A percentile compares a stretch with the other conserved stretches of the same genome.
phyloP scores from a whole-genome alignment of 2,888 invertebrate species.

The Ornithoptera priamus region DNA sequence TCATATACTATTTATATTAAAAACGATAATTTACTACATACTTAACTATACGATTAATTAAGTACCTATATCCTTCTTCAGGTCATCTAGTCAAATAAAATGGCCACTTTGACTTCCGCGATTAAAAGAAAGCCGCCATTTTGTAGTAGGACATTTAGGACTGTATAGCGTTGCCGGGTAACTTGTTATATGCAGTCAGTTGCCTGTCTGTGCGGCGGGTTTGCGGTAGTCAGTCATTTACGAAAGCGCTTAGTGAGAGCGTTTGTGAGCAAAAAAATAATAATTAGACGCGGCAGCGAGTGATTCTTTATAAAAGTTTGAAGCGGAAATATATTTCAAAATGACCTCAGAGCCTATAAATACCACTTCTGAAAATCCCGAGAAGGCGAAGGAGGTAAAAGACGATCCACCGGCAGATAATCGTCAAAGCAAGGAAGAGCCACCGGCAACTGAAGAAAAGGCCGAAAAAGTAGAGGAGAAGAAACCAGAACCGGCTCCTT shows the following conservation, averaged over 20 bases:
- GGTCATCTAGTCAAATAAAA: background rate
- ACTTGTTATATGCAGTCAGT: slow-evolving; percentile 43
- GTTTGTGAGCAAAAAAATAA: slow-evolving; percentile 37
- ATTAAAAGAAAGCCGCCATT: slow-evolving; percentile 43
- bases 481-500: slow-evolving; percentile 83
- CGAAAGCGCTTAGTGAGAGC: slow-evolving; percentile 39
- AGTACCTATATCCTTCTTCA: background rate
- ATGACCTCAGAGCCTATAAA: slow-evolving; percentile 90
- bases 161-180: slow-evolving; percentile 49
- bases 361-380: slow-evolving; percentile 82
- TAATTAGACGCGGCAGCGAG: slow-evolving; percentile 35
- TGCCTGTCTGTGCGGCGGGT: slow-evolving; percentile 41
- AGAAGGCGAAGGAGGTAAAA: slow-evolving; percentile 82
- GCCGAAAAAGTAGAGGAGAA: slow-evolving; percentile 74
- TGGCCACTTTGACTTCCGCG: background rate
- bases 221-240: slow-evolving; percentile 38
- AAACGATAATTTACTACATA: too few species aligned
- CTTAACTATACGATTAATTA: too few species aligned
- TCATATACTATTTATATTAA: too few species aligned
- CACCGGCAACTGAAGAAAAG: slow-evolving; percentile 71
- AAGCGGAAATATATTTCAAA: slow-evolving; percentile 40
- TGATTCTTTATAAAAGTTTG: slow-evolving; percentile 14
- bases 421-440: slow-evolving; percentile 68
- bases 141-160: slow-evolving; percentile 40
- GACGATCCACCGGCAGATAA: slow-evolving; percentile 77